Base-by-base conservation (phyloP, 2,888 invertebrate genomes). In the Coelopa pilipes region DNA sequence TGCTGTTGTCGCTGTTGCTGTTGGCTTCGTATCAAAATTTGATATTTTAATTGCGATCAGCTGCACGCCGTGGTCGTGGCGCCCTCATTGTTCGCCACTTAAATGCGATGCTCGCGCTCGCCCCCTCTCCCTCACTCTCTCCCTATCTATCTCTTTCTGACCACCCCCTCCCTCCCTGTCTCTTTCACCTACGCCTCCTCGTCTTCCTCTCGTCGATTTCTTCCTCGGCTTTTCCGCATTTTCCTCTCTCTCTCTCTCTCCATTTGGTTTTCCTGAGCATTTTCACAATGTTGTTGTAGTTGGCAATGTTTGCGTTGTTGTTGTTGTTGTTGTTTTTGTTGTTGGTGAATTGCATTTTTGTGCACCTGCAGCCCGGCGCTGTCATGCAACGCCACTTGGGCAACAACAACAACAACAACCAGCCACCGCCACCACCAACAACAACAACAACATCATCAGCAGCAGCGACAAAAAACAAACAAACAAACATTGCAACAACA, bases 1-100 rank as follows among this genome's bases (percentile, higher is more conserved):
- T 57, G n/a, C 9, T 34, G 53, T 34, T 57, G 55, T 57, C 65
- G 45, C 19, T 65, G 21, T 47, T 59, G 60, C 50, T 73, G 73
- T 73, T 75, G 75, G 73, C 75, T 73, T 73, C 59, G 70, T 73
- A 75, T 73, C 70, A 75, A 75, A 73, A 75, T 75, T 73, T 75
- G 75, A 75, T 75, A 73, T 75, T 75, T 75, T 75, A 75, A 75
- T 75, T 75, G 55, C 63, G 71, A 50, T 71, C 71, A 71, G 71
- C 71, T 71, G 71, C 71, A 63, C 45, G 62, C 49, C 12, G 34
- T 24, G 49, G 47, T 46, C 34, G 71, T 46, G 63, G 71, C 71
- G 71, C 71, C 71, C 71, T 65, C 71, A 63, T 71, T 63, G 71
- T 71, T 71, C 34, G 49, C 53, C 63, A 63, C 71, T 63, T 55